These are phyloP conservation scores for Lasaia peninsularis DNA, from an alignment of 1,140 invertebrate species.

Conservation along the genomic window DNA sequence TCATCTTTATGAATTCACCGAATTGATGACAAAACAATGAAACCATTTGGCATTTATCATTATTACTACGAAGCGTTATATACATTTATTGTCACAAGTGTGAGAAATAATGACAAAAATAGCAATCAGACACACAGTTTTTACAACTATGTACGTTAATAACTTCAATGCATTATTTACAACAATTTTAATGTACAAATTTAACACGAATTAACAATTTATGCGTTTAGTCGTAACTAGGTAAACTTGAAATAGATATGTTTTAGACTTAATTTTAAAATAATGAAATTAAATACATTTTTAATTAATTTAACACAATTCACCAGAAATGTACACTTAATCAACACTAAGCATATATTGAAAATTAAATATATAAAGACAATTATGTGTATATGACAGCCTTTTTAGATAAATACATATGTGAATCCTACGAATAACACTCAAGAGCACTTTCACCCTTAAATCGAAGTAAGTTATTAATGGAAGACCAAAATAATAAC, in stretches of 20 bases:
- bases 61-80: conserved; percentile 72
- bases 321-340: conserved; percentile 12
- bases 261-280: conserved; percentile 39
- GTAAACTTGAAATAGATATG: conserved; percentile 68
- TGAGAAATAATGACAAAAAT: conserved; percentile 58
- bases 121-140: conserved; percentile 40
- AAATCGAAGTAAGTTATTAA: conserved; percentile 16
- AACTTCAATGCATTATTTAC: conserved; percentile 49
- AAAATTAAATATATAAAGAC: not conserved
- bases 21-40: conserved; percentile 11
- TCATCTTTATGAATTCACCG: conserved; percentile 1
- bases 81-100: conserved; percentile 74
- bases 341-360: conserved; percentile 1
- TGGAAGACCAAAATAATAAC: conserved; percentile 41
- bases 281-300: conserved; percentile 12
- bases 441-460: conserved; percentile 13
- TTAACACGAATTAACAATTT: conserved; percentile 54
- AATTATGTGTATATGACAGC: not conserved
- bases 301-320: not conserved
- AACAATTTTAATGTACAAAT: conserved; percentile 48
- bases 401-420: not conserved
- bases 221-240: conserved; percentile 39
- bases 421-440: not conserved
- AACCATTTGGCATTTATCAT: conserved; percentile 52
- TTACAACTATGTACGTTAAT: conserved; percentile 37